Evolutionary conservation across 2,113 vertebrate genomes (phyloP).

Genomic region (Pachycephala philippinensis): DNA sequence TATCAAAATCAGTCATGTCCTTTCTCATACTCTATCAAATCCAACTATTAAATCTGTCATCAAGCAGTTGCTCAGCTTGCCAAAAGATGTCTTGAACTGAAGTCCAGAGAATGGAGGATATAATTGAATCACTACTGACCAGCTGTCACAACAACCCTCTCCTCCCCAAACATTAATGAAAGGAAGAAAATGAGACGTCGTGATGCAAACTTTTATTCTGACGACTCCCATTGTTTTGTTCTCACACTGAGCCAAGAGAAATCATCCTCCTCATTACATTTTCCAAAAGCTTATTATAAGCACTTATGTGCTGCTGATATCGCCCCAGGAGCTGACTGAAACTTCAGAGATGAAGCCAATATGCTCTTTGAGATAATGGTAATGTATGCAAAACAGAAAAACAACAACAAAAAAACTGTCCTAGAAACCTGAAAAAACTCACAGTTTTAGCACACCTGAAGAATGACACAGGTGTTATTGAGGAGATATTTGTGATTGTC

Average conservation of each 20-base stretch:
- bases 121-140: slow-evolving; percentile 42
- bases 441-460: not conserved
- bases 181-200: not conserved
- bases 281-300: slow-evolving; percentile 1
- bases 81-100: slow-evolving; percentile 26
- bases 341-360: slow-evolving; percentile 1
- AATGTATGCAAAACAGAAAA: not conserved
- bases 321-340: not conserved
- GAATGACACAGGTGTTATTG: not conserved
- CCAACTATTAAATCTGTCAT: slow-evolving; percentile 9
- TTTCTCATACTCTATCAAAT: not conserved
- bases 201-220: slow-evolving; percentile 18
- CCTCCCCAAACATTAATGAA: not conserved
- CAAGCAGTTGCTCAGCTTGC: not conserved
- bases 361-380: not conserved
- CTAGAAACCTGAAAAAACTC: not conserved
- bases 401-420: not conserved
- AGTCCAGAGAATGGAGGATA: slow-evolving; percentile 17
- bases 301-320: not conserved
- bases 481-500: not conserved
- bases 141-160: slow-evolving; percentile 15
- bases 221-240: not conserved
- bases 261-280: not conserved
- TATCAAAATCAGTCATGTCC: not conserved
- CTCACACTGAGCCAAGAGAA: slow-evolving; percentile 3